phyloP scores from a whole-genome alignment of 2,113 vertebrate genomes.

The Aldabrachelys gigantea region DNA sequence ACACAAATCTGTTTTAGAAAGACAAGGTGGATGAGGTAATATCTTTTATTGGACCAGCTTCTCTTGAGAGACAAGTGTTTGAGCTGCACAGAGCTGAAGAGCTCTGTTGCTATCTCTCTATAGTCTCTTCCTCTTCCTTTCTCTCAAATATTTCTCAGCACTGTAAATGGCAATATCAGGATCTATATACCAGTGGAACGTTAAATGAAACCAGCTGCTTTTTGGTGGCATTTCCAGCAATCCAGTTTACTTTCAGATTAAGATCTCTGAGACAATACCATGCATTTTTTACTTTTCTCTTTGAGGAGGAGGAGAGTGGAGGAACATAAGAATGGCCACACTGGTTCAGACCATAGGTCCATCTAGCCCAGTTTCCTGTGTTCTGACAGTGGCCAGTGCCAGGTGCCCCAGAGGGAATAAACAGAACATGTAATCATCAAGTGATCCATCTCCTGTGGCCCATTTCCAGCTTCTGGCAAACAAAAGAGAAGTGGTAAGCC shows the following conservation, averaged over 20 bases:
- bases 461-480: too few species aligned
- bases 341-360: too few species aligned
- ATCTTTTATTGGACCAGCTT: too few species aligned
- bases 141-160: constrained; percentile 31
- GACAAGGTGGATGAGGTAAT: too few species aligned
- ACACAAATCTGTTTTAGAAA: constrained; percentile 65
- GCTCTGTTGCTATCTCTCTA: constrained; percentile 42
- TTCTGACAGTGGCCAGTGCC: too few species aligned
- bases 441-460: too few species aligned
- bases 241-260: constrained; percentile 20
- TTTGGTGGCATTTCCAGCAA: constrained; percentile 42
- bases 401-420: too few species aligned
- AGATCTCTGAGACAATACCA: constrained; percentile 27
- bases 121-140: neutral
- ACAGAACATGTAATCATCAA: too few species aligned
- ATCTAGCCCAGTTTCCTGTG: too few species aligned
- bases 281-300: constrained; percentile 67
- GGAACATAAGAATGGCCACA: too few species aligned
- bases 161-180: neutral
- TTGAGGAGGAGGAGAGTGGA: constrained; percentile 58
- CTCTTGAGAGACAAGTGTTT: too few species aligned
- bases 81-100: too few species aligned
- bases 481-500: neutral
- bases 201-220: neutral
- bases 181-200: neutral